A percentile compares a stretch with the other conserved stretches of the same genome.
Conservation (phyloP, 2,113 vertebrate species). For the Entelurus aequoreus region DNA sequence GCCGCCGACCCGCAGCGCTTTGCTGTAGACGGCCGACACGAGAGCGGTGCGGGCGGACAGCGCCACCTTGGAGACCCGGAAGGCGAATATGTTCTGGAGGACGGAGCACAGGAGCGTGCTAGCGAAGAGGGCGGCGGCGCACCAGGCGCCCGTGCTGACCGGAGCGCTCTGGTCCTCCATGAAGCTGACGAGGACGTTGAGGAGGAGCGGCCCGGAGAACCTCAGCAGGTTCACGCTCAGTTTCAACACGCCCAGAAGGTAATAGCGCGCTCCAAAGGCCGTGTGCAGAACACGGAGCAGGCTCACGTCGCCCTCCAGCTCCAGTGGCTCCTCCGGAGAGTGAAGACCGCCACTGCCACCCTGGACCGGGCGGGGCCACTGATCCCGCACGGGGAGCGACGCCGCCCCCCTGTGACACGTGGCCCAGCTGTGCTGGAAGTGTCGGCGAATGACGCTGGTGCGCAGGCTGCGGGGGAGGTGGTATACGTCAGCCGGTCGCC, state of each 20-base stretch:
- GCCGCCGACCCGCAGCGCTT: constrained; percentile 77
- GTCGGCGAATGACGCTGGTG: constrained; percentile 63
- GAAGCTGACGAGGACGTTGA: constrained; percentile 83
- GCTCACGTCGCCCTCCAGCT: constrained; percentile 46
- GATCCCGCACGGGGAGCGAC: constrained; percentile 19
- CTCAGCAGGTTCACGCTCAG: constrained; percentile 72
- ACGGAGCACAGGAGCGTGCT: constrained; percentile 76
- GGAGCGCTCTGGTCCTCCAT: constrained; percentile 82
- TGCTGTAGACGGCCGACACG: constrained; percentile 81
- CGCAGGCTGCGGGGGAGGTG: constrained; percentile 77
- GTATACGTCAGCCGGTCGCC: constrained; percentile 72
- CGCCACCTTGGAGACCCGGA: constrained; percentile 77
- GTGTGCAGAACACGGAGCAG: constrained; percentile 78
- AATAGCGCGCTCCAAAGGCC: constrained; percentile 80
- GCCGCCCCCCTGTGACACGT: constrained; percentile 41
- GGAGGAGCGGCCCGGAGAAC: constrained; percentile 85
- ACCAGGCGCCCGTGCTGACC: constrained; percentile 77
- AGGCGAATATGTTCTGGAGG: constrained; percentile 81
- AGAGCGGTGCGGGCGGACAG: constrained; percentile 78
- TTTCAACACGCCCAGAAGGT: constrained; percentile 81
- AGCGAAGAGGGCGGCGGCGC: constrained; percentile 79
- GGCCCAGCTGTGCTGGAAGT: constrained; percentile 79
- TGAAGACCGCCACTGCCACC: constrained; percentile 45
- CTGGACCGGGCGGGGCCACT: constrained; percentile 36
- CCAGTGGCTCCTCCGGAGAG: constrained; percentile 13